Base-by-base conservation (phyloP, 1,140 invertebrate genomes). In the Pygmarrhopalites habei region DNA sequence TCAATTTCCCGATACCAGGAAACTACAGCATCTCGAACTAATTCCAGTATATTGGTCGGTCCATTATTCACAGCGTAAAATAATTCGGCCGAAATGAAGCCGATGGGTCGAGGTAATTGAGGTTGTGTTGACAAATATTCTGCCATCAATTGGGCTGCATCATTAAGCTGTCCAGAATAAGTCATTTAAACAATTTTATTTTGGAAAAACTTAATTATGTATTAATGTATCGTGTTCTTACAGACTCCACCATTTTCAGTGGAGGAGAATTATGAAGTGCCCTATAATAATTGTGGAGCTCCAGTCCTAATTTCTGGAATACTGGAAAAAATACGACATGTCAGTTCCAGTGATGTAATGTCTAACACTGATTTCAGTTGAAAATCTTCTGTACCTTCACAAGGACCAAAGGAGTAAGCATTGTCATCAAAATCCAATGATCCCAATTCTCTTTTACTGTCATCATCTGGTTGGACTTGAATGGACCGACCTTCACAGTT, bases 381-480 rank as follows among this genome's bases (percentile, higher is more conserved):
- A 19, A 17, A n/a, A 0, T 30, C 21, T 15, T 14, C 23, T 39
- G 0, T 25, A 49, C 49, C 60, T 61, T 61, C 35, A 43, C 65
- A 66, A 17, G 61, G n/a, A n/a, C 65, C 61, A 19, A 55, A 60
- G 3, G 65, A 53, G 21, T 30, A 19, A 32, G 59, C 53, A 0
- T 44, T 29, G 47, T 62, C 58, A 25, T 62, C 60, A 62, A 66
- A 43, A 51, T 62, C 60, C 60, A 66, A 52, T 29, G 15, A 23
- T 59, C 58, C 14, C 43, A 52, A 39, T 35, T 58, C 3, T 55
- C 58, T 19, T 32, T 17, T 21, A 46, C 7, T 17, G 47, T 58
- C 3, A 60, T 49, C 46, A 19, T 23, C 46, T 7, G 29, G n/a
- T 46, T 46, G 59, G 2, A 66, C 19, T 29, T 62, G 60, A 0